A percentile compares a stretch with the other conserved stretches of the same genome.
These are phyloP conservation scores for Manis javanica DNA, from an alignment of 2,797 vertebrate genomes.

Conservation along the genomic window DNA sequence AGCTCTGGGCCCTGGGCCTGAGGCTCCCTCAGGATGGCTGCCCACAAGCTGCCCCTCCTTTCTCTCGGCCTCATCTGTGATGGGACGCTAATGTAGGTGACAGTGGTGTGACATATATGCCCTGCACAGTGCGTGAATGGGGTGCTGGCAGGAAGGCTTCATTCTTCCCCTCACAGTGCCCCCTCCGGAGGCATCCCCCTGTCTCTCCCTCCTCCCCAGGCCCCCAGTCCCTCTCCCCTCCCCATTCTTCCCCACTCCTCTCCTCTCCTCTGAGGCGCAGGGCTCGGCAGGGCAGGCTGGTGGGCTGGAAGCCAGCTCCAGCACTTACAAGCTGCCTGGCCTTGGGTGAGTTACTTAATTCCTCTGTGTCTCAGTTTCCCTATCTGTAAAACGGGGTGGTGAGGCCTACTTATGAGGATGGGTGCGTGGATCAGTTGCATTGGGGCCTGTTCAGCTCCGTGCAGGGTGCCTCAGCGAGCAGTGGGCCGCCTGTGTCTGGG, in stretches of 20 bases:
- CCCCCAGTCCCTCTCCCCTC: neutral
- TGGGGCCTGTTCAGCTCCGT: rapidly evolving
- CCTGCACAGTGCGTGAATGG: rapidly evolving
- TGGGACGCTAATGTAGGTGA: rapidly evolving
- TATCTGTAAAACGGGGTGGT: neutral
- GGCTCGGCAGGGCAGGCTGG: neutral
- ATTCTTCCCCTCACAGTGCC: rapidly evolving
- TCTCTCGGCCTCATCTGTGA: neutral
- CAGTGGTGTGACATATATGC: too few species aligned
- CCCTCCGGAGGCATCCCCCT: neutral
- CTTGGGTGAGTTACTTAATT: too few species aligned
- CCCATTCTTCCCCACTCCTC: rapidly evolving
- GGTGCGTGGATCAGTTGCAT: rapidly evolving
- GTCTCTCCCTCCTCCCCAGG: too few species aligned
- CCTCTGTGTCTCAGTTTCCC: neutral
- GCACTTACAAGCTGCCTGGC: rapidly evolving
- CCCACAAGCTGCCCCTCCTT: neutral
- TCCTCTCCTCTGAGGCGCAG: rapidly evolving
- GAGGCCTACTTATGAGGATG: neutral
- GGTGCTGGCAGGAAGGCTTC: rapidly evolving
- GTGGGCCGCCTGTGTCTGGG: neutral
- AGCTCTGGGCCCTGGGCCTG: neutral
- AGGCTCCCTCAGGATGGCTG: neutral
- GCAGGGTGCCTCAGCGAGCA: rapidly evolving
- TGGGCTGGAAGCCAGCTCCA: neutral